Evolutionary conservation across 2,113 vertebrate species (phyloP), one percentile per base, ranked within the genome.

Genomic region (Zonotrichia leucophrys): DNA sequence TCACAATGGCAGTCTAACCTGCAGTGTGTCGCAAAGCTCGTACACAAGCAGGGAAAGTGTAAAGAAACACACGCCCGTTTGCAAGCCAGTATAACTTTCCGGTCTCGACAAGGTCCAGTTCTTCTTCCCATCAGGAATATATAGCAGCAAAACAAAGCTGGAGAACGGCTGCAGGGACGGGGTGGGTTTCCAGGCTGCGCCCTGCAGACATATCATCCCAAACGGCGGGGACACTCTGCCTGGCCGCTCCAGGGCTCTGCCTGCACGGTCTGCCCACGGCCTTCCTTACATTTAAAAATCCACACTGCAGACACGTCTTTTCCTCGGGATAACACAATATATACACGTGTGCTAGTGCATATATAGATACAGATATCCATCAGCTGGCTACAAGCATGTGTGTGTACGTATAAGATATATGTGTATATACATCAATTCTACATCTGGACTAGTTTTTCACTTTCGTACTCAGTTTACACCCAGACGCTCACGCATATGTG

Each of bases 391-490:
- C 37, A 52, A 55, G 73, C 62, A 30, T 50, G 50, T 85, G 60
- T 70, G 63, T 17, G 21, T 63, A 49, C 24, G 5, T 67, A 7
- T n/a, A 63, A 63, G 56, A 50, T 47, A 24, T 67, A 68, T 10
- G 59, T 53, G 58, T 60, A 15, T 23, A 30, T 33, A 82, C 89
- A 92, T 37, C 80, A 11, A 67, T 55, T 66, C 76, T 86, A 69
- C 96, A 88, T 83, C 95, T 93, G 94, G 92, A 74, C 59, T 50
- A 25, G 46, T 74, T 93, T 96, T 93, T 90, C 94, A 66, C 90
- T 83, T 92, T 94, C 50, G 10, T 72, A 39, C 77, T 78, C 84
- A 14, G 75, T 66, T 90, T 88, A 80, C 90, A 88, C 90, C 50
- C 95, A 81, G 87, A 12, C 59, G 23, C 62, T 42, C 53, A 67